A percentile compares a stretch with the other conserved stretches of the same genome.
Conservation (phyloP, 1,140 invertebrate genomes). For the Cotesia chilonis region DNA sequence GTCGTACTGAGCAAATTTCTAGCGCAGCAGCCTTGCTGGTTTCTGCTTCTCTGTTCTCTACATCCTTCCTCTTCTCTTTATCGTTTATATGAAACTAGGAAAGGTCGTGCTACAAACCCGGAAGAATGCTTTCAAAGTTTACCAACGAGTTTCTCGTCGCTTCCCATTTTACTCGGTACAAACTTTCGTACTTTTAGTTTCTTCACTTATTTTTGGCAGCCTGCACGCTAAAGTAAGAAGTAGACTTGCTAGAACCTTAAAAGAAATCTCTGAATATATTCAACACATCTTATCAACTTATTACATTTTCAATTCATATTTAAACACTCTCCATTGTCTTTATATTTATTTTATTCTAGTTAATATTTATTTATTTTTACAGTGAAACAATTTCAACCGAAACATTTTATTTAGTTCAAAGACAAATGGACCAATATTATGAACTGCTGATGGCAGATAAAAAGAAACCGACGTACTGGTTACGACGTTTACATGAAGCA, state of each 20-base stretch:
- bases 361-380: constrained; percentile 50
- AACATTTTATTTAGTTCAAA: constrained; percentile 92
- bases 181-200: constrained; percentile 23
- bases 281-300: constrained; percentile 35
- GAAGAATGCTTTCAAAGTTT: constrained; percentile 19
- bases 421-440: constrained; percentile 87
- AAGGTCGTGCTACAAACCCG: constrained; percentile 10
- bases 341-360: constrained; percentile 41
- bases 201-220: constrained; percentile 21
- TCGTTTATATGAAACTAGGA: constrained; percentile 6
- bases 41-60: constrained; percentile 13
- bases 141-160: constrained; percentile 23
- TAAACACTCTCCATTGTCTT: constrained; percentile 29
- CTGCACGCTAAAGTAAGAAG: too few species aligned
- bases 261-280: constrained; percentile 33
- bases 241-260: not conserved
- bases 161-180: constrained; percentile 16
- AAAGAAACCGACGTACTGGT: constrained; percentile 85
- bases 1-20: not conserved
- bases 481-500: constrained; percentile 82
- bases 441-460: constrained; percentile 90
- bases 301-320: not conserved
- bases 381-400: constrained; percentile 90
- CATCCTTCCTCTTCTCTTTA: not conserved
- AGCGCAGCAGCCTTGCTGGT: not conserved